Evolutionary conservation across 2,113 vertebrate species (phyloP).

Genomic region (Lycaon pictus): DNA sequence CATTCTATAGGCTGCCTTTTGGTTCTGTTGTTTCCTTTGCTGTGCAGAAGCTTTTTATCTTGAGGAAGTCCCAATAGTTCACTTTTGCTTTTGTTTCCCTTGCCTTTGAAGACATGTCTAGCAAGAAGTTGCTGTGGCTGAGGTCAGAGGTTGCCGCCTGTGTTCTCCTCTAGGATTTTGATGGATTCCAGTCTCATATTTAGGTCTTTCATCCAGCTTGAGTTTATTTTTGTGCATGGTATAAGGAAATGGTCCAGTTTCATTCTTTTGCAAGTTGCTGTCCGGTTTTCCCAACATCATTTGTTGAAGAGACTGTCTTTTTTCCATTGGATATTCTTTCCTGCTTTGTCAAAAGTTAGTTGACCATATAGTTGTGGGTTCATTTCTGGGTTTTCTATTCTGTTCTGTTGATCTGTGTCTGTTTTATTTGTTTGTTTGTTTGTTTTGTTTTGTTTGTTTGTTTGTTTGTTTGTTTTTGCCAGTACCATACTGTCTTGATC

Average conservation of each 20-base stretch:
- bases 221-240: not conserved
- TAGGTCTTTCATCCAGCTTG: not conserved
- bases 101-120: not conserved
- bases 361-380: not conserved
- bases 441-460: not conserved
- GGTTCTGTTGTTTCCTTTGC: not conserved
- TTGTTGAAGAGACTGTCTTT: not conserved
- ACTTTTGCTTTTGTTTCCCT: not conserved
- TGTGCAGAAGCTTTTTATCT: not conserved
- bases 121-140: not conserved
- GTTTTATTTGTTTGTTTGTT: not conserved
- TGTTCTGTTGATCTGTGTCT: not conserved
- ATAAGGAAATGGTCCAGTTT: not conserved
- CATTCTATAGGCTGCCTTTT: not conserved
- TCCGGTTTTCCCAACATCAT: not conserved
- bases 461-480: not conserved
- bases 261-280: not conserved
- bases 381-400: not conserved
- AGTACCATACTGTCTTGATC: not conserved
- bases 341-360: not conserved
- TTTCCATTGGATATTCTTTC: not conserved
- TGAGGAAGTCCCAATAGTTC: not conserved
- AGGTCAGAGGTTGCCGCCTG: not conserved
- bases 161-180: not conserved
- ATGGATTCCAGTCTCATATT: not conserved